Conservation (phyloP, 2,113 vertebrate genomes). For the Ascaphus truei region DNA sequence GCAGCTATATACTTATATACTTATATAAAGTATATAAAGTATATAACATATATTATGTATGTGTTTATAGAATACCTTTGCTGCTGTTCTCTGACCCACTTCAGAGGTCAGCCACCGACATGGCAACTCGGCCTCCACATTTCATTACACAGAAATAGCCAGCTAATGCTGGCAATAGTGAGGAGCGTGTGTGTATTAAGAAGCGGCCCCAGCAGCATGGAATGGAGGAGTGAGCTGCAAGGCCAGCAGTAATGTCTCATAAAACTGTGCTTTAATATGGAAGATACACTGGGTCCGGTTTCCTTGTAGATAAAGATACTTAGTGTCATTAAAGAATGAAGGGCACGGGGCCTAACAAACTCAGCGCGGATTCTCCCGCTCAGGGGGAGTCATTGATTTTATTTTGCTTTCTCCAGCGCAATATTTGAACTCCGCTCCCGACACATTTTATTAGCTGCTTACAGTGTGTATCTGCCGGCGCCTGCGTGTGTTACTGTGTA, state of each 20-base stretch:
- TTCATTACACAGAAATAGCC: too few species aligned
- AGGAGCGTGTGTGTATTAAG: too few species aligned
- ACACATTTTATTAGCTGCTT: slow-evolving; percentile 24
- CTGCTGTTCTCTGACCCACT: too few species aligned
- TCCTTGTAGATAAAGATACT: slow-evolving; percentile 8
- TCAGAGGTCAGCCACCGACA: neutral
- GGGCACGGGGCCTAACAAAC: slow-evolving; percentile 17
- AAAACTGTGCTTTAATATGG: neutral
- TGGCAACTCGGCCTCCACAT: neutral
- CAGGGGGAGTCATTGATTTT: slow-evolving; percentile 24
- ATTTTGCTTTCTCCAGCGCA: slow-evolving; percentile 22
- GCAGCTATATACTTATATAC: too few species aligned
- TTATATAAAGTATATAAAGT: too few species aligned
- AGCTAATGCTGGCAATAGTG: too few species aligned
- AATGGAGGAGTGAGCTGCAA: too few species aligned
- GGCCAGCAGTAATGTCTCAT: slow-evolving; percentile 10
- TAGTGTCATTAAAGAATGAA: slow-evolving; percentile 8
- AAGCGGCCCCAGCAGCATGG: too few species aligned
- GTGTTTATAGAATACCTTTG: too few species aligned
- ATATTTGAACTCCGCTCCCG: slow-evolving; percentile 19
- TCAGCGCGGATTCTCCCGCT: slow-evolving; percentile 19
- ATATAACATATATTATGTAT: too few species aligned
- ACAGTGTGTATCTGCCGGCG: slow-evolving; percentile 18
- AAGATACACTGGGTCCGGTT: neutral
- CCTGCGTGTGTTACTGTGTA: slow-evolving; percentile 20